Conservation (phyloP, 2,888 invertebrate species). For the Phania funesta region DNA sequence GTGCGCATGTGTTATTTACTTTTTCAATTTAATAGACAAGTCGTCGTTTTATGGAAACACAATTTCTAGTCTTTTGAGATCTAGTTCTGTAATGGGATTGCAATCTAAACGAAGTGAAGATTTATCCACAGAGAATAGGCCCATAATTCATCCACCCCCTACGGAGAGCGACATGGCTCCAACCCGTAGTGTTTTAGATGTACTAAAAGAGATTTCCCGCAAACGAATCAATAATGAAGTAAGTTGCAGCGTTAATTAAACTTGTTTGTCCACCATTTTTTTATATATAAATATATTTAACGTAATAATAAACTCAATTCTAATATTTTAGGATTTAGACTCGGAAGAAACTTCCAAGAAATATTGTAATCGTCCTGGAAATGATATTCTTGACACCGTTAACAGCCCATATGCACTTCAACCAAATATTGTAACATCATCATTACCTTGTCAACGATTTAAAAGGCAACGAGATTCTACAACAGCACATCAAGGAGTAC, state of each 20-base stretch:
- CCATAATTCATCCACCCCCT: slow-evolving; percentile 76
- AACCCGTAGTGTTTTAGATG: slow-evolving; percentile 82
- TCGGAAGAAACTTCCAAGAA: slow-evolving; percentile 73
- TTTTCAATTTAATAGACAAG: slow-evolving; percentile 69
- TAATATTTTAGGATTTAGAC: slow-evolving; percentile 74
- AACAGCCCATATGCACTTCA: not conserved
- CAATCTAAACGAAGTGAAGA: slow-evolving; percentile 74
- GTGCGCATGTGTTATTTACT: not conserved
- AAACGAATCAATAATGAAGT: slow-evolving; percentile 82
- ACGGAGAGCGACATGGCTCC: slow-evolving; percentile 78
- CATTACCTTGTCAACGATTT: slow-evolving; percentile 62
- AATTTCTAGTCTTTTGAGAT: slow-evolving; percentile 76
- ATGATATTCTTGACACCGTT: slow-evolving; percentile 68
- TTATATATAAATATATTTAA: not conserved
- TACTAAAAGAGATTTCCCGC: slow-evolving; percentile 82
- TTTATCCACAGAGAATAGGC: slow-evolving; percentile 77
- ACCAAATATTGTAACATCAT: not conserved
- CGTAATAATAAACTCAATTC: not conserved
- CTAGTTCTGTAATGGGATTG: slow-evolving; percentile 75
- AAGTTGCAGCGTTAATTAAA: slow-evolving; percentile 61
- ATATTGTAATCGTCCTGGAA: slow-evolving; percentile 74
- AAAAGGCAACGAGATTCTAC: slow-evolving; percentile 76
- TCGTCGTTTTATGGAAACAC: slow-evolving; percentile 77
- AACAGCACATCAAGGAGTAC: slow-evolving; percentile 50
- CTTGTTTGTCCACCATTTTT: too few relatives aligned